Evolutionary conservation across 2,113 vertebrate species (phyloP), one percentile per base, ranked within the genome.

Genomic region (Arenaria interpres): DNA sequence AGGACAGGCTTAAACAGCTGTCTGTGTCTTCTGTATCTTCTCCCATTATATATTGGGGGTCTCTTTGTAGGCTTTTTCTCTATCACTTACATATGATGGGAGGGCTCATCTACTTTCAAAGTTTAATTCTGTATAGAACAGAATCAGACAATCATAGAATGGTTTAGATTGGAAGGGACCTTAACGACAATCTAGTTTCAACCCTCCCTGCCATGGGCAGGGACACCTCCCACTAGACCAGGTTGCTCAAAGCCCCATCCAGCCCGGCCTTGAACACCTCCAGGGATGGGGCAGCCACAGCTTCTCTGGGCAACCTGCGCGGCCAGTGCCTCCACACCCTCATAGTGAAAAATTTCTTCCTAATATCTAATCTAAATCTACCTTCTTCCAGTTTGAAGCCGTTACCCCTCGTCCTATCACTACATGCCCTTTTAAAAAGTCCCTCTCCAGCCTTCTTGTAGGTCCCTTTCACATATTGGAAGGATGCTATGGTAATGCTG

Each of bases 31-130:
- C 69, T 62, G 23, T 59, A 7, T 27, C 62, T 78, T 41, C 69
- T 62, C 24, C 82, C 5, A 3, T 4, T 25, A 33, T 1, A 27
- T 21, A 0, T 0, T 14, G 39, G 20, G 32, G 51, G 28, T 6
- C 14, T 13, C 24, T 56, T 25, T 37, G 21, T 1, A 37, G 67
- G 32, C 6, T 14, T 56, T 75, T 39, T 32, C 30, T 56, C 62
- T 39, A 24, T 9, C 48, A 4, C 20, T 75, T 22, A 1, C 9
- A 0, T 14, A 7, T 4, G 14, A 15, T 15, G 19, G 21, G 17
- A 73, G 28, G 13, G 19, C 33, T 57, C 7, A 8, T 45, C 48
- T 62, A 18, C 25, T 25, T 67, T 57, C 81, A 37, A n/a, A 7
- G 17, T 6, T 46, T 5, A 30, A 77, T 57, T 83, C 48, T 27